Conservation (phyloP, 1,140 invertebrate genomes). For the Stegodyphus dumicola region DNA sequence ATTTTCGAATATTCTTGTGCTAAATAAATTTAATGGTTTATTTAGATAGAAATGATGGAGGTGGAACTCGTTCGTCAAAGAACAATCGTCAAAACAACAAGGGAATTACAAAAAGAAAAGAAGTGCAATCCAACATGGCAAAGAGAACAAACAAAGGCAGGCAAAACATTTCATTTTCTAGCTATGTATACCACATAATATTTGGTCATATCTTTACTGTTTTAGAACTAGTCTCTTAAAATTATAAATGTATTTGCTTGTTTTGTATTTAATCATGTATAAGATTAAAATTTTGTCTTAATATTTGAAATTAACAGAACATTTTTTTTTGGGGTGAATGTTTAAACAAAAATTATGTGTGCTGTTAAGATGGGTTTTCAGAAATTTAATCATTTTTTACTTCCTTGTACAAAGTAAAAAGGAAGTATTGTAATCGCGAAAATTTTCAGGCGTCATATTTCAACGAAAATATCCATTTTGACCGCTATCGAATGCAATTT, state of each 20-base stretch:
- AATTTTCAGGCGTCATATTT: no score
- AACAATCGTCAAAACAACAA: constrained; percentile 10
- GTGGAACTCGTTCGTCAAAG: constrained; percentile 33
- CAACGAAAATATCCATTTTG: no score
- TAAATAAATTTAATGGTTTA: background rate
- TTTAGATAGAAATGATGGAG: constrained; percentile 10
- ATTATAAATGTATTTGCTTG: background rate
- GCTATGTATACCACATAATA: background rate
- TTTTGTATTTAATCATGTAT: background rate
- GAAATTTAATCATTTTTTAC: no score
- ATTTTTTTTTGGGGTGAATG: no score
- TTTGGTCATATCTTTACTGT: background rate
- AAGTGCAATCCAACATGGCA: constrained; percentile 21
- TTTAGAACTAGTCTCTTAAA: background rate
- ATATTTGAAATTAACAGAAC: background rate
- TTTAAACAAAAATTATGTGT: background rate
- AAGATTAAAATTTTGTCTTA: background rate
- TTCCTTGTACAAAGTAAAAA: no score
- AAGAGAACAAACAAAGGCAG: constrained; percentile 26
- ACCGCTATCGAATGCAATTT: no score
- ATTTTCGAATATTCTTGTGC: background rate
- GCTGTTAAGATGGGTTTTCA: background rate
- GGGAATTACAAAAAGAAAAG: constrained; percentile 19
- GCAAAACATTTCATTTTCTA: no score
- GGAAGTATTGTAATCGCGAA: no score